Evolutionary conservation across 2,797 vertebrate genomes (phyloP), one percentile per base, ranked within the genome.

Genomic region (Ceyx erithaca): DNA sequence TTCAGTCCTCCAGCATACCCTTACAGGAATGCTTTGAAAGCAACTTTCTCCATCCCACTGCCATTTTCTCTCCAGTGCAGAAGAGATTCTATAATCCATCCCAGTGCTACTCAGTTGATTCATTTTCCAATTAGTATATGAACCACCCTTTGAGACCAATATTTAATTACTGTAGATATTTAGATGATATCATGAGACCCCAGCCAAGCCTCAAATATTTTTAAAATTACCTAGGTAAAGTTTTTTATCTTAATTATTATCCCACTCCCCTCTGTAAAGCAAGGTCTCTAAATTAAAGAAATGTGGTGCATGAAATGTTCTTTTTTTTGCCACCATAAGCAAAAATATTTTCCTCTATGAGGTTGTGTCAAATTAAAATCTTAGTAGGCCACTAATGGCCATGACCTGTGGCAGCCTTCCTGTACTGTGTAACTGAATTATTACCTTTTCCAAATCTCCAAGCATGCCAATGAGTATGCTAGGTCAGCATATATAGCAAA

Each of bases 151-250:
- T 70, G 94, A 96, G 94, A 84, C 80, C 26, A 92, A 49, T 73
- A 91, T 92, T 96, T 96, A 97, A 97, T 96, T 96, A 95, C 94
- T 96, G 87, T 59, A 96, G 87, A 92, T 96, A 90, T 94, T 96
- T 92, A 73, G 92, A 96, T 95, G 89, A 89, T 96, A 97, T 86
- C 73, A 92, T 90, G 86, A 97, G 86, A 95, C 92, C 76, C 57
- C 93, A 96, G 80, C 48, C 69, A 95, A 97, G 58, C 69, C 84
- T 94, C 91, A 97, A 92, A 94, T 92, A 93, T 78, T 87, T 63
- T 28, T 84, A 78, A 96, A 95, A 94, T 76, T 95, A 80, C 41
- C 41, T 85, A 68, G 70, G 62, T 68, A 88, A 52, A 33, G 6
- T 37, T 48, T 64, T 57, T 94, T 95, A 90, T 80, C 59, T 89